A percentile compares a stretch with the other conserved stretches of the same genome.
Conservation (phyloP, 2,888 invertebrate genomes). For the Drosophila dives region DNA sequence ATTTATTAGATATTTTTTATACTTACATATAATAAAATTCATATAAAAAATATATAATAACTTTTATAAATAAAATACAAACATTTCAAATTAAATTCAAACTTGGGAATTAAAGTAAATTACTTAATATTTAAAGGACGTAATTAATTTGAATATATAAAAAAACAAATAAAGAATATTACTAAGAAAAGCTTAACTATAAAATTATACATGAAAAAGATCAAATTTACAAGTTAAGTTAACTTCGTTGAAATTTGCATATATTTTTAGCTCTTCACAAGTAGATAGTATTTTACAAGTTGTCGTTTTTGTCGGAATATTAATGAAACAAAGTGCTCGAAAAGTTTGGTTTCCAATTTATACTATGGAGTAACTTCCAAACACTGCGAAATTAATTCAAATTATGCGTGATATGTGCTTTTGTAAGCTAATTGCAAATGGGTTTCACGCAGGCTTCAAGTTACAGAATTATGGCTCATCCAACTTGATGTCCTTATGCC, state of each 20-base stretch:
- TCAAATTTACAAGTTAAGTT: not conserved
- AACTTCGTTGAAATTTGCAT: not conserved
- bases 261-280: not conserved
- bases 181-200: not conserved
- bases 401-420: slow-evolving; percentile 3
- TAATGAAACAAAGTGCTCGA: not conserved
- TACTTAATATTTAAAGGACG: not conserved
- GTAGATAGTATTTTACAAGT: not conserved
- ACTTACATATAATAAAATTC: too few relatives aligned
- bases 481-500: slow-evolving; percentile 36
- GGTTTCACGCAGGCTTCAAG: slow-evolving; percentile 16
- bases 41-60: too few relatives aligned
- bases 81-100: not conserved
- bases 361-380: not conserved
- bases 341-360: not conserved
- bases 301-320: not conserved
- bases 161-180: not conserved
- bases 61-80: not conserved
- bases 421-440: slow-evolving; percentile 38
- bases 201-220: not conserved
- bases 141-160: not conserved
- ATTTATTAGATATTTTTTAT: not conserved
- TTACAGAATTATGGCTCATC: slow-evolving; percentile 27
- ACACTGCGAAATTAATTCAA: slow-evolving; percentile 10
- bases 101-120: not conserved